Conservation (phyloP, 1,140 invertebrate genomes). For the Cyclina sinensis region DNA sequence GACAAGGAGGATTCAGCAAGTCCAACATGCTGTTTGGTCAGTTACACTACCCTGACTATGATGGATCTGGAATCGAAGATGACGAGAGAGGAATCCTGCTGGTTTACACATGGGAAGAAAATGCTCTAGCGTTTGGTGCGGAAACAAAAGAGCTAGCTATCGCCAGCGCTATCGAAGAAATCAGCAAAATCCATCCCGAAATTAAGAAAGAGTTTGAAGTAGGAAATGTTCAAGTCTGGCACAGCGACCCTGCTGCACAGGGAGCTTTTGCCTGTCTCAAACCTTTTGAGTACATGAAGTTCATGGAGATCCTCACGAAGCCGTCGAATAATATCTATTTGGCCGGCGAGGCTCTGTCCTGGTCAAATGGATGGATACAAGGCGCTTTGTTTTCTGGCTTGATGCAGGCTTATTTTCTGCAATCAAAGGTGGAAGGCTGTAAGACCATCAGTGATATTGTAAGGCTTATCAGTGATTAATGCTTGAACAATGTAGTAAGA, state of each 20-base stretch:
- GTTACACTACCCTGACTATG: constrained; percentile 64
- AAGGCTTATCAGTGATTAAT: too few relatives aligned
- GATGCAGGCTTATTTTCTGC: constrained; percentile 8
- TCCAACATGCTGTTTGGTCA: constrained; percentile 67
- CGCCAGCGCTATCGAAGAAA: constrained; percentile 59
- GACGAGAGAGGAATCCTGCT: constrained; percentile 63
- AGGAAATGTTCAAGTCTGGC: constrained; percentile 68
- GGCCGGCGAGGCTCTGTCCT: constrained; percentile 48
- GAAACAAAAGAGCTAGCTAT: constrained; percentile 57
- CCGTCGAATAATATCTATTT: neutral
- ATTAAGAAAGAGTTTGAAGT: constrained; percentile 66
- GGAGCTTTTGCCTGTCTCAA: constrained; percentile 53
- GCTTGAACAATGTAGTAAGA: too few relatives aligned
- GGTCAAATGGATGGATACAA: constrained; percentile 52
- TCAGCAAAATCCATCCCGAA: constrained; percentile 70
- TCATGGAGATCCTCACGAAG: constrained; percentile 22
- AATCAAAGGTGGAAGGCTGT: constrained; percentile 11
- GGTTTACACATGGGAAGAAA: constrained; percentile 61
- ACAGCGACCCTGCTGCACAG: constrained; percentile 58
- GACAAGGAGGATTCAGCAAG: constrained; percentile 67
- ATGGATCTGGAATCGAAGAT: constrained; percentile 16
- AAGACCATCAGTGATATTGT: neutral
- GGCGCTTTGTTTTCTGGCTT: constrained; percentile 45
- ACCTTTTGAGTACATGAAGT: constrained; percentile 43
- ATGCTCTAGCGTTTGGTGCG: constrained; percentile 59